A percentile compares a stretch with the other conserved stretches of the same genome.
phyloP scores from a whole-genome alignment of 1,140 invertebrate species.

The Lerema accius region DNA sequence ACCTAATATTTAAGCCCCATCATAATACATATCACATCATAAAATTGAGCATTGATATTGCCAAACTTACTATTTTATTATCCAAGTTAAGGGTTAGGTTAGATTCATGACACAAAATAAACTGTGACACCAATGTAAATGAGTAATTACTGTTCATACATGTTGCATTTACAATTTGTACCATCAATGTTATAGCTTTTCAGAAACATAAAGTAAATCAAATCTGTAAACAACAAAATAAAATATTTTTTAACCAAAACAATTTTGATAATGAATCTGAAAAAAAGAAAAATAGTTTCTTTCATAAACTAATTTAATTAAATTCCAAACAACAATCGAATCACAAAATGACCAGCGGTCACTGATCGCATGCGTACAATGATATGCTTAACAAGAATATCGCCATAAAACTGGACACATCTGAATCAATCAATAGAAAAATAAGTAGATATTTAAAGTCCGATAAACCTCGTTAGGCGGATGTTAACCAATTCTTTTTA shows the following conservation, averaged over 20 bases:
- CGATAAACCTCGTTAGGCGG: slow-evolving; percentile 9
- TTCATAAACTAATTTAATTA: not conserved
- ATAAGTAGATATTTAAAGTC: slow-evolving; percentile 1
- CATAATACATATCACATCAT: too few relatives aligned
- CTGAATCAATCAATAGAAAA: slow-evolving; percentile 14
- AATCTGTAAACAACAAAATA: not conserved
- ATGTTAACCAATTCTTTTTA: slow-evolving; percentile 2
- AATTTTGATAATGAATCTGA: slow-evolving; percentile 5
- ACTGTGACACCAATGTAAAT: not conserved
- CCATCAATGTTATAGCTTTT: not conserved
- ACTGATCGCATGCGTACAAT: slow-evolving; percentile 11
- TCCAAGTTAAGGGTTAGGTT: too few relatives aligned
- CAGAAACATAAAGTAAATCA: not conserved
- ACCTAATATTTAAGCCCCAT: too few relatives aligned
- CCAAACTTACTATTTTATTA: too few relatives aligned
- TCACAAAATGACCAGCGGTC: not conserved
- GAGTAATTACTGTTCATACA: not conserved
- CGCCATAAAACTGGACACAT: slow-evolving; percentile 7
- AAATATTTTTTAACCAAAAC: slow-evolving; percentile 7
- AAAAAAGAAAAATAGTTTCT: slow-evolving; percentile 2
- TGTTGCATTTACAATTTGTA: not conserved
- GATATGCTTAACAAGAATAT: slow-evolving; percentile 19
- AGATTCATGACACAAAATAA: too few relatives aligned
- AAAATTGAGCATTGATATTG: too few relatives aligned
- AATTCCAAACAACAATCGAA: slow-evolving; percentile 4